A percentile compares a stretch with the other conserved stretches of the same genome.
phyloP scores from a whole-genome alignment of 2,797 vertebrate species.

The Lepus oiostolus region DNA sequence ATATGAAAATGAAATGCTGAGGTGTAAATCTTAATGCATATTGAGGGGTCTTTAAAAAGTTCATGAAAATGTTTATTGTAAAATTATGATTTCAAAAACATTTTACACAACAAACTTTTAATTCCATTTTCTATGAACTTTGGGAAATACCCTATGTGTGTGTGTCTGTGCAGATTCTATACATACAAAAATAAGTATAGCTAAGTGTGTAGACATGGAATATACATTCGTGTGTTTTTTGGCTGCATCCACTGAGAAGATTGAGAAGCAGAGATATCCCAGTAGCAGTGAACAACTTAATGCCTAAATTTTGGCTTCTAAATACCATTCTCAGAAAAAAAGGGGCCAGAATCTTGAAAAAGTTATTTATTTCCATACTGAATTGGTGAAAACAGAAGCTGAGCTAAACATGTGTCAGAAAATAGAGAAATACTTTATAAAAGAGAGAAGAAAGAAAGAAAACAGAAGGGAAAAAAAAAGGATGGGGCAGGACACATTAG shows the following conservation, averaged over 20 bases:
- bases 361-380: not conserved
- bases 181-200: not conserved
- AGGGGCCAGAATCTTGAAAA: not conserved
- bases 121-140: too few relatives aligned
- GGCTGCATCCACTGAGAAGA: not conserved
- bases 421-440: not conserved
- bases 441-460: not conserved
- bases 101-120: too few relatives aligned
- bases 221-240: not conserved
- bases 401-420: not conserved
- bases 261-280: not conserved
- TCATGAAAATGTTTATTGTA: too few relatives aligned
- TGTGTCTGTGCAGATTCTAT: not conserved
- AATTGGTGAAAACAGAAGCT: not conserved
- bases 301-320: slow-evolving; percentile 45
- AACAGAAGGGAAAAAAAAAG: not conserved
- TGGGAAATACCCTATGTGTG: too few relatives aligned
- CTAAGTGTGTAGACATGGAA: not conserved
- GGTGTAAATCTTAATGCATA: not conserved
- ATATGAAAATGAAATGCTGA: slow-evolving; percentile 23
- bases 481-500: not conserved
- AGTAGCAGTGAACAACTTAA: not conserved
- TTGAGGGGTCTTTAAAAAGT: too few relatives aligned
- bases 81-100: too few relatives aligned
- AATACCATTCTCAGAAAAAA: not conserved